Conservation (phyloP, 2,797 vertebrate species). For the Psittacula echo region DNA sequence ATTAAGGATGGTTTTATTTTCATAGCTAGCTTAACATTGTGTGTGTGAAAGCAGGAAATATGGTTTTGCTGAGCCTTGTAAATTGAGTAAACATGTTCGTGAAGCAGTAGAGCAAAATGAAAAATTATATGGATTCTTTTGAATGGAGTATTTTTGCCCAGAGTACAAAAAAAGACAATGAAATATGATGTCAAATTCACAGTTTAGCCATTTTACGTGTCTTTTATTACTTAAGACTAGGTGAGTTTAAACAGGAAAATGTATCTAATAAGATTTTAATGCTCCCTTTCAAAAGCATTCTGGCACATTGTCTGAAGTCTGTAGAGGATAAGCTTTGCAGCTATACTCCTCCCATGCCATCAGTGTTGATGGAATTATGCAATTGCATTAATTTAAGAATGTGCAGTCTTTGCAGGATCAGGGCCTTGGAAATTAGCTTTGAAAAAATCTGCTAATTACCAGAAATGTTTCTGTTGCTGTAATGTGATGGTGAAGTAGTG, state of each 20-base stretch:
- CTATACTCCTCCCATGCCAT: not conserved
- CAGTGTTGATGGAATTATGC: not conserved
- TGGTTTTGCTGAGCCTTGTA: not conserved
- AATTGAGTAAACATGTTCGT: not conserved
- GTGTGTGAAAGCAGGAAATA: slow-evolving; percentile 15
- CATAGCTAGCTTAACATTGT: not conserved
- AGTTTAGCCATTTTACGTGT: not conserved
- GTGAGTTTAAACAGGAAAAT: not conserved
- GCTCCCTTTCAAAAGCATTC: not conserved
- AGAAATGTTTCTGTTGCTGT: not conserved
- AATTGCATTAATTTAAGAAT: not conserved
- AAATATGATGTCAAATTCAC: not conserved
- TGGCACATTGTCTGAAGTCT: not conserved
- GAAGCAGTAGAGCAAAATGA: not conserved
- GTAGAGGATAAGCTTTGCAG: not conserved
- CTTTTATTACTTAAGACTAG: not conserved
- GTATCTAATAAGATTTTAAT: not conserved
- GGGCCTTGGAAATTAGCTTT: not conserved
- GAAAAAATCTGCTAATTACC: not conserved
- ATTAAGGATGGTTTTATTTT: slow-evolving; percentile 6
- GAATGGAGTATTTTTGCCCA: rapidly evolving
- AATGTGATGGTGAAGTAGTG: not conserved
- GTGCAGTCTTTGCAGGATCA: not conserved
- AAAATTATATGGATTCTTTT: not conserved
- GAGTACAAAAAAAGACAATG: not conserved